Percentiles rank a stretch among this genome's conserved stretches.
These are phyloP conservation scores for Coelogynopora nodosa DNA, from an alignment of 2,888 invertebrate genomes.

Conservation along the genomic window DNA sequence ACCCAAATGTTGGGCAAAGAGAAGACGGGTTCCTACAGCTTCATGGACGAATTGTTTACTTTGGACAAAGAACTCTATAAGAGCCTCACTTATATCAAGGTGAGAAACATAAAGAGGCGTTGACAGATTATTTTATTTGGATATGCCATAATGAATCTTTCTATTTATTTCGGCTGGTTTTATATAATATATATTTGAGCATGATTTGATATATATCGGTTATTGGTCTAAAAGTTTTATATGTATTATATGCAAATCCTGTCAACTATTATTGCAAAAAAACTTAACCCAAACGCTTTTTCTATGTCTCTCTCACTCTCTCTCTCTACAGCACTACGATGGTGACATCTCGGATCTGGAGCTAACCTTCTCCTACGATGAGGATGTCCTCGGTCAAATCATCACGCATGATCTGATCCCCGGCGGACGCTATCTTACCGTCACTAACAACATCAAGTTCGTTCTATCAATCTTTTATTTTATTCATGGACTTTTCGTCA, in stretches of 20 bases:
- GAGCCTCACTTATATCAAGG: slow-evolving; percentile 87
- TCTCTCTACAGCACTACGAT: slow-evolving; percentile 62
- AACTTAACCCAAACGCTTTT: no score
- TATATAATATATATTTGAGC: no score
- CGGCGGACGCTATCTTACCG: slow-evolving; percentile 84
- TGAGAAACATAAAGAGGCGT: slow-evolving; percentile 49
- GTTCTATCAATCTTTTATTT: slow-evolving; percentile 48
- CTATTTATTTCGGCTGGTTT: no score
- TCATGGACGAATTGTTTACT: slow-evolving; percentile 93
- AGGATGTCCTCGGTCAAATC: slow-evolving; percentile 85
- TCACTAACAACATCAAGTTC: slow-evolving; percentile 93
- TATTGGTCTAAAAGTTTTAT: no score
- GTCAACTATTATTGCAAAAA: no score
- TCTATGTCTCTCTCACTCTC: neutral
- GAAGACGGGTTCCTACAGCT: slow-evolving; percentile 86
- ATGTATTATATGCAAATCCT: no score
- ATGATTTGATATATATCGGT: no score
- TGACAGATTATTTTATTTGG: no score
- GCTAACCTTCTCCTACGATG: slow-evolving; percentile 90
- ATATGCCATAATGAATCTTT: no score
- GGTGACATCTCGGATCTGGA: slow-evolving; percentile 88
- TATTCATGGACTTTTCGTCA: no score
- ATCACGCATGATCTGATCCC: slow-evolving; percentile 91
- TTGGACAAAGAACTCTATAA: slow-evolving; percentile 90
- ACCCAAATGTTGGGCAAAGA: slow-evolving; percentile 89